Evolutionary conservation across 2,113 vertebrate genomes (phyloP), one percentile per base, ranked within the genome.

Genomic region (Tapirus terrestris): DNA sequence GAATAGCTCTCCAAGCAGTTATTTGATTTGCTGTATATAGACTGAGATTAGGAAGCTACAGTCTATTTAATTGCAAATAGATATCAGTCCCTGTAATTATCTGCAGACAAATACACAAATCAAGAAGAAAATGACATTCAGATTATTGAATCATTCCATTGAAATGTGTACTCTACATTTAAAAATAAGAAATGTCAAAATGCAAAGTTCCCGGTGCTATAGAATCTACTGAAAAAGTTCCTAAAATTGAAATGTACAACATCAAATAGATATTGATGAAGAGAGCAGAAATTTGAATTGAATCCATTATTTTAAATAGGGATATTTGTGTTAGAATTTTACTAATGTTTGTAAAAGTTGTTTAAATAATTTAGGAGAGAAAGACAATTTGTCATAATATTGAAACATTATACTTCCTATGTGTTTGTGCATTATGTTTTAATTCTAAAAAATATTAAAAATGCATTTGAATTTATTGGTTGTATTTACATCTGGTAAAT

Each of bases 11-110:
- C 23, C 51, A 88, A 76, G 45, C 18, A 70, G 14, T 91, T 85
- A 91, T 76, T 94, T 95, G 33, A 60, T 88, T 94, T 89, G 13
- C 39, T 77, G 33, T 84, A 63, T 83, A 63, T 91, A 91, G 65
- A 51, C 7, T 87, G 56, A 95, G 23, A 61, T 93, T 89, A 56
- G 65, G 39, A 90, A 89, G 80, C 33, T 97, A 17, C 8, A 90
- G 13, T 90, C 21, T 92, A 31, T 80, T 92, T 70, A 80, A 31
- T 82, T 56, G 48, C 93, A 92, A 88, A 91, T 72, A 72, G n/a
- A 87, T 87, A 86, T 31, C 67, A 9, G 14, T 5, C 7, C 48
- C 21, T 89, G 11, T 79, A 72, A 92, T 67, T 97, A 90, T 79
- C 68, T 92, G 92, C 45, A 67, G 65, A 87, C 8, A 86, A 51